Conservation (phyloP, 2,888 invertebrate genomes). For the Campoletis raptor region DNA sequence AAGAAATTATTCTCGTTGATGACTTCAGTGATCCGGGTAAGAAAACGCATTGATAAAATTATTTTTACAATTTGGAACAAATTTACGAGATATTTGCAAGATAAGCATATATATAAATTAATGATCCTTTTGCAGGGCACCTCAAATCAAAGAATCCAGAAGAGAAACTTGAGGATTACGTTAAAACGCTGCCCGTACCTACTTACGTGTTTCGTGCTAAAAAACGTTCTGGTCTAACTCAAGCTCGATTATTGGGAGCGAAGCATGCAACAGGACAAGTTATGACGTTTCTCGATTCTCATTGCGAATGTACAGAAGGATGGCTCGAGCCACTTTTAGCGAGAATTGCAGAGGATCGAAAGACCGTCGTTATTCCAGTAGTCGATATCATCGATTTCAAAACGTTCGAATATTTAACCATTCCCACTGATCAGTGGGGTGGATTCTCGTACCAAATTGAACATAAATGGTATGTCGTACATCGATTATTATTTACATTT, state of each 20-base stretch:
- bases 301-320: conserved; percentile 99
- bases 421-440: conserved; percentile 98
- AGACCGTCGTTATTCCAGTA: conserved; percentile 98
- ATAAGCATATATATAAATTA: background rate
- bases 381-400: conserved; percentile 99
- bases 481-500: conserved; percentile 71
- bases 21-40: conserved; percentile 98
- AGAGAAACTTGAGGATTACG: conserved; percentile 95
- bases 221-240: conserved; percentile 97
- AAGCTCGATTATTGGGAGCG: conserved; percentile 97
- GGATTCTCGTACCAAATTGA: conserved; percentile 99
- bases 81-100: too few relatives aligned
- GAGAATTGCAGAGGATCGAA: conserved; percentile 96
- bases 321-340: conserved; percentile 98
- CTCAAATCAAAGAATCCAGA: too few relatives aligned
- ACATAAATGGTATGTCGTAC: conserved; percentile 98
- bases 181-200: conserved; percentile 93
- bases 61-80: background rate
- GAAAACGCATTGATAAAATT: conserved; percentile 23
- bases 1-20: conserved; percentile 98
- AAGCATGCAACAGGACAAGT: conserved; percentile 96
- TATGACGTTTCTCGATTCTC: conserved; percentile 98
- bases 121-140: conserved; percentile 88
- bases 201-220: conserved; percentile 95
- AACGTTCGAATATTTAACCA: conserved; percentile 99